Conservation (phyloP, 2,797 vertebrate genomes). For the Mycteria americana region DNA sequence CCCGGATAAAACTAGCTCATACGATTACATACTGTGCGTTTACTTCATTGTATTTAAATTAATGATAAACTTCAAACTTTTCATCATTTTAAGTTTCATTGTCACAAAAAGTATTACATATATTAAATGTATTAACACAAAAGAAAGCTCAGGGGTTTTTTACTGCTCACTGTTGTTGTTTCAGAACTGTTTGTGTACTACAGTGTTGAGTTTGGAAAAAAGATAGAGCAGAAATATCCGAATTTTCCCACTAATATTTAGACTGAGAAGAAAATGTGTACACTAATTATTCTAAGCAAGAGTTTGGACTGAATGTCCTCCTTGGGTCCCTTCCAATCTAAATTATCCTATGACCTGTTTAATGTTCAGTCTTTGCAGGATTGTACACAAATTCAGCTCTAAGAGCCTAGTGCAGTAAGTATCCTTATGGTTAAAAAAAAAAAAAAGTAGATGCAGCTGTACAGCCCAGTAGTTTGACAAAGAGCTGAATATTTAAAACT, state of each 20-base stretch:
- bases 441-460: background rate
- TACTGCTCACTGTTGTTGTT: background rate
- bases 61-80: background rate
- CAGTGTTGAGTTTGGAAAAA: background rate
- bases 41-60: slow-evolving; percentile 11
- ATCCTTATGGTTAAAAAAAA: background rate
- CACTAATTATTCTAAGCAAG: background rate
- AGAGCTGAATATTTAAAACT: background rate
- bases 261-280: background rate
- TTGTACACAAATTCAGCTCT: background rate
- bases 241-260: background rate
- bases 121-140: background rate
- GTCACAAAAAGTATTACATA: background rate
- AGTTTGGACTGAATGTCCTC: background rate
- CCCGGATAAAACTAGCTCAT: background rate
- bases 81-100: background rate
- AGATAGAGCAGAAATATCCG: background rate
- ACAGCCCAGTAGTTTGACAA: background rate
- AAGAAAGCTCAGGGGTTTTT: background rate
- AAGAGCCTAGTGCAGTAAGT: background rate
- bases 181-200: background rate
- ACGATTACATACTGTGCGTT: background rate
- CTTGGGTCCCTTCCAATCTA: background rate
- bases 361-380: background rate
- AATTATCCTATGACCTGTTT: background rate